Conservation (phyloP, 2,888 invertebrate species). For the Calameuta pallipes region DNA sequence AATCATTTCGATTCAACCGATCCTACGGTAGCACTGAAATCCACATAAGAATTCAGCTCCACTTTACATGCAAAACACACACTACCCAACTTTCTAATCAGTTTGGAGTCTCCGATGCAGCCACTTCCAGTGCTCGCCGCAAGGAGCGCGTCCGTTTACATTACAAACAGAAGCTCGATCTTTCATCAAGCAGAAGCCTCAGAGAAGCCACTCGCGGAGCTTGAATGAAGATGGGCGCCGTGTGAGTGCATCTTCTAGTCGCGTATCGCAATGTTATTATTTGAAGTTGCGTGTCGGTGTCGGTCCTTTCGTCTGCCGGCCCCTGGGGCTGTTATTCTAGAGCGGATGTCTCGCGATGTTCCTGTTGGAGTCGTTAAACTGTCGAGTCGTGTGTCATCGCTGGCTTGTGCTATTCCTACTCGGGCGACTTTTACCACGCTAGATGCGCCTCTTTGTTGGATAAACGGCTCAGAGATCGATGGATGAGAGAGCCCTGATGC, state of each 20-base stretch:
- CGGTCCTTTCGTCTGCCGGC: neutral
- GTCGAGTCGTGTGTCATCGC: constrained; percentile 40
- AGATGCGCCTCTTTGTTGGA: constrained; percentile 25
- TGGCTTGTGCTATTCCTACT: constrained; percentile 24
- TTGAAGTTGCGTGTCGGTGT: constrained; percentile 14
- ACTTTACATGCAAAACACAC: neutral
- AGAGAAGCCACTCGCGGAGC: neutral
- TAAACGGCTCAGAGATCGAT: constrained; percentile 13
- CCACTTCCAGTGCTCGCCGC: neutral
- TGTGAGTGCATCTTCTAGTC: constrained; percentile 2
- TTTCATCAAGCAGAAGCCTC: neutral
- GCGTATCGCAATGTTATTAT: neutral
- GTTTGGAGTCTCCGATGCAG: neutral
- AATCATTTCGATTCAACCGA: neutral
- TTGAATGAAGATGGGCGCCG: neutral
- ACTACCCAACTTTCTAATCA: neutral
- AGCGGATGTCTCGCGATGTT: constrained; percentile 41
- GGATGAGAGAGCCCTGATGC: neutral
- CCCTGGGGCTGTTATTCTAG: constrained; percentile 38
- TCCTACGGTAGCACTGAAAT: neutral
- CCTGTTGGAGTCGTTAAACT: constrained; percentile 47
- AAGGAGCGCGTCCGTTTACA: no score
- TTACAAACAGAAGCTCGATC: neutral
- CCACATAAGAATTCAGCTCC: neutral
- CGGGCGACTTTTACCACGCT: constrained; percentile 6